phyloP scores from a whole-genome alignment of 1,140 invertebrate species.

The Marisa cornuarietis region DNA sequence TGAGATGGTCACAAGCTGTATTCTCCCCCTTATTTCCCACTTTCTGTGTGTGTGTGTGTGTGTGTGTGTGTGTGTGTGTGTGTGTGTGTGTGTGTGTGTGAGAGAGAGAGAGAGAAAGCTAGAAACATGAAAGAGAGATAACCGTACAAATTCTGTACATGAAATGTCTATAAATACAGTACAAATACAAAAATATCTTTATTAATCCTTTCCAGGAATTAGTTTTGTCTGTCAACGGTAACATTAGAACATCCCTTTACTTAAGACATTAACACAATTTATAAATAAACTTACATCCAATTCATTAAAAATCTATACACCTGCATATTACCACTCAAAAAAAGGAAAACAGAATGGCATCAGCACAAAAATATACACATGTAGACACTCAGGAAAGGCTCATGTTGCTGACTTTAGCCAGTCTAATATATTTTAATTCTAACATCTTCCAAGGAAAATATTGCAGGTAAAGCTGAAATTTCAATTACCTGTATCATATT shows the following conservation, averaged over 20 bases:
- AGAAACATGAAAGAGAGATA: not conserved
- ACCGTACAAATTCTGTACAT: not conserved
- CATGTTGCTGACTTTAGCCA: too few relatives aligned
- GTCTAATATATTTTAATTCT: too few relatives aligned
- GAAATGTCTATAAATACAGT: not conserved
- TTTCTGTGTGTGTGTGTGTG: not conserved
- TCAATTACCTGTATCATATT: too few relatives aligned
- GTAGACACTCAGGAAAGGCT: too few relatives aligned
- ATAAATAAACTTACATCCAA: not conserved
- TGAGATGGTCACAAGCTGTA: too few relatives aligned
- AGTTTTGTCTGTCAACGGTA: not conserved
- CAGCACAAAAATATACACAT: too few relatives aligned
- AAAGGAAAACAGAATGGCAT: too few relatives aligned
- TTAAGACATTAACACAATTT: not conserved
- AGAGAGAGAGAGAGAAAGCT: slow-evolving; percentile 72
- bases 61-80: not conserved
- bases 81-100: not conserved
- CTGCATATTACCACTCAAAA: not conserved
- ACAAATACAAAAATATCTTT: not conserved
- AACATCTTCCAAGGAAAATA: too few relatives aligned
- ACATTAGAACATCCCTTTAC: not conserved
- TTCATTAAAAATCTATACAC: not conserved
- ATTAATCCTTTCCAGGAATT: not conserved
- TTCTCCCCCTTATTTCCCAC: too few relatives aligned
- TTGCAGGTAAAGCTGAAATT: too few relatives aligned